Evolutionary conservation across 1,140 invertebrate genomes (phyloP), one percentile per base, ranked within the genome.

Genomic region (Acromyrmex heyeri): DNA sequence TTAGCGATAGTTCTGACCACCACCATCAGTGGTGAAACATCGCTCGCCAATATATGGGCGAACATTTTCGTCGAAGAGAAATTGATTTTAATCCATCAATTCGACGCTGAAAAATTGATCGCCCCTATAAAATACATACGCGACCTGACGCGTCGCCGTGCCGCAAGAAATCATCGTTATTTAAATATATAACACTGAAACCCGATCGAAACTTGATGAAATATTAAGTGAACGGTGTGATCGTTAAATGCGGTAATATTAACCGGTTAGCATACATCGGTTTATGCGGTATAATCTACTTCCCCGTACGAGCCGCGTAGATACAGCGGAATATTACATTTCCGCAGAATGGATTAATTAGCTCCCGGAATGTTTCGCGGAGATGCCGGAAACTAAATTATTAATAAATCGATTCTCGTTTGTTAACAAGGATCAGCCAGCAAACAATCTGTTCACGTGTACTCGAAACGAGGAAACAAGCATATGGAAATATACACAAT

Each of bases 351-450:
- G 69, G 79, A 73, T 73, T 83, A 83, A 83, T 83, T 83, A 83
- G 69, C 69, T 48, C 24, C 24, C 79, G 69, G 79, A 83, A 83
- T 83, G 79, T 73, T 83, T 75, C 79, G 69, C 24, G 38, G 79
- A 83, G 79, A 83, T 83, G 79, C 55, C 79, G 79, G 69, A 73
- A 75, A 83, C 79, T 61, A 83, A 83, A 83, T 83, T 83, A 83
- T 75, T 83, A 83, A 83, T 83, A 83, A 83, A 83, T 83, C 69
- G 79, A 83, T 83, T 75, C 69, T 62, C 55, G 65, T 81, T 81
- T 18, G 79, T 83, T 83, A 83, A 24, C 79, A 34, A 75, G 79
- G 18, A 83, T 82, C 55, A 72, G 24, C 55, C 62, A 75, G n/a
- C 55, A 83, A 83, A 83, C 69, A 73, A 73, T 70, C 30, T 14